A percentile compares a stretch with the other conserved stretches of the same genome.
Conservation (phyloP, 2,888 invertebrate species). For the Tetropium fuscum region DNA sequence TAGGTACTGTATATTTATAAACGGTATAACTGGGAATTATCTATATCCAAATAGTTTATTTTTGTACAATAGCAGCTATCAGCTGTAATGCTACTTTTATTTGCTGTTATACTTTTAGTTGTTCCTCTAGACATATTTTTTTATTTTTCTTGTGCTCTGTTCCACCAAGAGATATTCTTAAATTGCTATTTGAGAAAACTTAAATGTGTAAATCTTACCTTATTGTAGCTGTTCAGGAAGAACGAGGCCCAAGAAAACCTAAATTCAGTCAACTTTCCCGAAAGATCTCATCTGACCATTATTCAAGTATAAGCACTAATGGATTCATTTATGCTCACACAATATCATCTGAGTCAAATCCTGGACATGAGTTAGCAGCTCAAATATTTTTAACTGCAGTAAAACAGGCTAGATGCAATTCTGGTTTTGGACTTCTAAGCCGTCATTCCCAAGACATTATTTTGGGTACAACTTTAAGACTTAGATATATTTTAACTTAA, state of each 20-base stretch:
- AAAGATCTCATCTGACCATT: background rate
- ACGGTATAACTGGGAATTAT: no score
- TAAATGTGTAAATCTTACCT: no score
- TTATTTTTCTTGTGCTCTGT: no score
- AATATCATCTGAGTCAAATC: constrained; percentile 31
- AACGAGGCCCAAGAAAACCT: constrained; percentile 80
- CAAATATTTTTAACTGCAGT: constrained; percentile 72
- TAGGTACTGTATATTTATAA: no score
- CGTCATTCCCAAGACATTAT: constrained; percentile 69
- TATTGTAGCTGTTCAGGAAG: constrained; percentile 82
- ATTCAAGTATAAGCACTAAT: constrained; percentile 27
- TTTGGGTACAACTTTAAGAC: constrained; percentile 55
- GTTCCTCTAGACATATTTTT: no score
- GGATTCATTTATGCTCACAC: constrained; percentile 16
- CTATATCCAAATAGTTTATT: no score
- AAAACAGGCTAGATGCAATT: constrained; percentile 70
- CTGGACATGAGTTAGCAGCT: constrained; percentile 70
- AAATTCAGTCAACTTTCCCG: constrained; percentile 46
- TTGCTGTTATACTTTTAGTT: no score
- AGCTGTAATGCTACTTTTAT: no score
- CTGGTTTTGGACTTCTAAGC: constrained; percentile 67
- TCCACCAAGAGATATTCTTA: no score
- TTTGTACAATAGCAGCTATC: no score
- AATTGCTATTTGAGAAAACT: no score
- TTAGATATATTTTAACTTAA: no score